Conservation (phyloP, 1,140 invertebrate genomes). For the Triops longicaudatus region DNA sequence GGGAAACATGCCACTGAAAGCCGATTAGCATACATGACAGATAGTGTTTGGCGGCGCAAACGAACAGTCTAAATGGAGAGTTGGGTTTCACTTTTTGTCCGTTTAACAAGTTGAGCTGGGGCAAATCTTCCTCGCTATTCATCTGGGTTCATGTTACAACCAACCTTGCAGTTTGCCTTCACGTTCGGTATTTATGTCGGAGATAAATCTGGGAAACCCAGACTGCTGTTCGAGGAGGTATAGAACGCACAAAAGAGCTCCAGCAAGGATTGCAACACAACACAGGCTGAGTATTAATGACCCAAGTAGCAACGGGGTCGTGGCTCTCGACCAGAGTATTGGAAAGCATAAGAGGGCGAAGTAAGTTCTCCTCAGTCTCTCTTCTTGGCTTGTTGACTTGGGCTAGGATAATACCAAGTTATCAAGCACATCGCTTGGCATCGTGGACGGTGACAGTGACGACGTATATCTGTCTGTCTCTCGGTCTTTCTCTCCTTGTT, state of each 20-base stretch:
- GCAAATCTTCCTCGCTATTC: too few relatives aligned
- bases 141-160: too few relatives aligned
- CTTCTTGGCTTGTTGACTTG: neutral
- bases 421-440: neutral
- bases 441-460: neutral
- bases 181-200: neutral
- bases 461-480: neutral
- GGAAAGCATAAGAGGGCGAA: neutral
- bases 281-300: slow-evolving; percentile 8
- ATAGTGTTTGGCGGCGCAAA: neutral
- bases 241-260: neutral
- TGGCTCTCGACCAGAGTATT: neutral
- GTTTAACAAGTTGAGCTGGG: too few relatives aligned
- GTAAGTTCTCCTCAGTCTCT: neutral
- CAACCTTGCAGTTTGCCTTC: too few relatives aligned
- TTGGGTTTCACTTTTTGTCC: too few relatives aligned
- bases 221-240: neutral
- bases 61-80: neutral
- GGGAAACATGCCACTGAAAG: neutral
- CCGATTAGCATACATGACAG: slow-evolving; percentile 8
- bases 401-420: slow-evolving; percentile 9
- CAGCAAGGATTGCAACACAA: neutral
- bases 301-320: neutral
- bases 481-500: neutral
- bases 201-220: neutral